Base-by-base conservation (phyloP, 2,113 vertebrate species). In the Megaceryle torquata region DNA sequence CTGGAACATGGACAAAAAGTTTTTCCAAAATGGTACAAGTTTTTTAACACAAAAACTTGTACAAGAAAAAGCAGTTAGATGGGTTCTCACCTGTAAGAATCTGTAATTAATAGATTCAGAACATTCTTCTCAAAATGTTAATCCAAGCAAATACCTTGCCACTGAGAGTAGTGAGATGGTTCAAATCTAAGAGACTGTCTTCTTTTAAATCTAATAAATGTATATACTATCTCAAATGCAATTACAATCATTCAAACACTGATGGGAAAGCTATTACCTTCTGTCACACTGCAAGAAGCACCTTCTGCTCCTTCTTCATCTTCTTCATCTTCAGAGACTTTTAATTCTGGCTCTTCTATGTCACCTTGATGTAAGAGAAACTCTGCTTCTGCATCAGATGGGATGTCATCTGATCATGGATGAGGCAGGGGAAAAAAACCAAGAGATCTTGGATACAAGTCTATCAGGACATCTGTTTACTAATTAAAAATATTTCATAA, bases 331-430 rank as follows among this genome's bases (percentile, higher is more conserved):
- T 98, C 98, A 7, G 98, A 97, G 11, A 97, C 89, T 54, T 96
- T 95, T 11, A 97, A 76, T 67, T 96, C 95, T 41, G 91, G 93
- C 85, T 97, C 88, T 13, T 61, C 88, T 35, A 69, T 61, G 0
- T 16, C 31, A 4, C 22, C 50, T 12, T 95, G 97, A 59, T 88
- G 98, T 56, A 98, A 91, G 57, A 94, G 98, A 44, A 98, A 98
- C 95, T 99, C 99, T 0, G 98, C 98, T 91, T 99, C 99, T 2
- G 99, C 98, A 43, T 99, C 99, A 2, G 99, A 99, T 0, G 98
- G 98, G 87, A 99, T 98, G 92, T 99, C 99, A 8, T 99, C 99
- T 98, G 97, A 88, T 76, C 95, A 76, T 11, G 31, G 80, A 2
- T 11, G 19, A 51, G 50, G 51, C 3, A 1, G 26, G n/a, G 43